Evolutionary conservation across 2,797 vertebrate species (phyloP), one percentile per base, ranked within the genome.

Genomic region (Lagorchestes hirsutus): DNA sequence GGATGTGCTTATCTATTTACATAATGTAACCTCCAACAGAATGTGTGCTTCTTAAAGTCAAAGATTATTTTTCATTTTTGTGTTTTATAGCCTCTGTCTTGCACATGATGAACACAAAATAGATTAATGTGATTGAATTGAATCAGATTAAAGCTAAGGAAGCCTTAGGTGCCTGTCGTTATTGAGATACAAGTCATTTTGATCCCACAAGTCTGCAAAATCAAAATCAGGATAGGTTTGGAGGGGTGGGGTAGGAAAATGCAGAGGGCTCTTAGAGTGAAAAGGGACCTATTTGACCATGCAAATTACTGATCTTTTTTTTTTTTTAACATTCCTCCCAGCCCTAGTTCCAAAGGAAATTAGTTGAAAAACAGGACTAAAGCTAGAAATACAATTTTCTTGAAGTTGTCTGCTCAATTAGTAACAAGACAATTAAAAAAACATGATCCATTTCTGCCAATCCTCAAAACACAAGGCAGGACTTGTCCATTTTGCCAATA

Each of bases 311-410:
- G 8, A 93, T 55, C 54, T 55, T 90, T 34, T 55, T 50, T 91
- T 62, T 62, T n/a, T 96, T 93, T 94, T 31, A 93, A 97, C 93
- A 94, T 94, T 11, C 93, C 5, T 82, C 95, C 94, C 95, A 55
- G 91, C 55, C 27, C 95, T 55, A 94, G 91, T 90, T 95, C 18
- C 55, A 22, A n/a, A 28, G 18, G 12, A 24, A 90, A 34, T 95
- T 94, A 93, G 94, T 96, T 92, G 94, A 93, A 95, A 93, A 46
- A 94, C 46, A 94, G 74, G 90, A 90, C 54, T 94, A 94, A 95
- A 55, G 92, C 50, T 22, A 58, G 96, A 95, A 54, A 94, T 46
- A 92, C 0, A 22, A 14, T 94, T 92, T 96, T 92, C 74, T 93
- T 96, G 5, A 95, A 67, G 82, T 94, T 96, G 95, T 34, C 90